These are phyloP conservation scores for Anabas testudineus DNA, from an alignment of 2,797 vertebrate genomes.

Conservation along the genomic window DNA sequence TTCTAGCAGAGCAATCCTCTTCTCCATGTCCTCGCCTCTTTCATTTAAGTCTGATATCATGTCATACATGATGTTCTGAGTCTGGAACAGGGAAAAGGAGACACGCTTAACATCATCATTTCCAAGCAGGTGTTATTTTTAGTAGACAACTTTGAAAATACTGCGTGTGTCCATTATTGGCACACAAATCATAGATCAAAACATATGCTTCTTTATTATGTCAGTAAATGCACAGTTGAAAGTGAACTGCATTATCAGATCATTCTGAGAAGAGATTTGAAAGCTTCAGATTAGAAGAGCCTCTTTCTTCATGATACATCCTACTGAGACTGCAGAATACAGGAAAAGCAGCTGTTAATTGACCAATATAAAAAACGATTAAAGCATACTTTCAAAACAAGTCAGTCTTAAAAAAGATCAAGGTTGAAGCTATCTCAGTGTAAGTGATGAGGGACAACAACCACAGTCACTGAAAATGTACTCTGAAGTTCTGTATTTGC, in stretches of 20 bases:
- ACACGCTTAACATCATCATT: constrained; percentile 38
- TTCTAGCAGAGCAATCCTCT: constrained; percentile 96
- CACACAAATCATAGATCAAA: constrained; percentile 6
- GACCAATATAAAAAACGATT: constrained; percentile 11
- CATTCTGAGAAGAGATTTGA: constrained; percentile 26
- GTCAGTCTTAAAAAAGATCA: neutral
- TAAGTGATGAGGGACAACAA: neutral
- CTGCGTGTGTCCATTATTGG: neutral
- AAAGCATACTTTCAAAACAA: neutral
- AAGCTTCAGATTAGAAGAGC: constrained; percentile 13
- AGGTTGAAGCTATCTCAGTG: neutral
- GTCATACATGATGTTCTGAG: constrained; percentile 99
- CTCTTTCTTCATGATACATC: constrained; percentile 11
- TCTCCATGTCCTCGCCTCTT: constrained; percentile 98
- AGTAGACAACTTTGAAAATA: constrained; percentile 15
- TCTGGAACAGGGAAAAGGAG: constrained; percentile 86
- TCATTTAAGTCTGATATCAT: constrained; percentile 99
- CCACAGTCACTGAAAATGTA: neutral
- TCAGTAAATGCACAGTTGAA: neutral
- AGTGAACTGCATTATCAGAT: constrained; percentile 4
- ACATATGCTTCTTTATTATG: constrained; percentile 5
- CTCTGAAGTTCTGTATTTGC: neutral
- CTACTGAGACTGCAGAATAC: constrained; percentile 18
- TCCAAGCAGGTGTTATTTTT: constrained; percentile 4
- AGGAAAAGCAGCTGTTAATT: neutral